Conservation (phyloP, 2,797 vertebrate species). For the Clarias pachynema region DNA sequence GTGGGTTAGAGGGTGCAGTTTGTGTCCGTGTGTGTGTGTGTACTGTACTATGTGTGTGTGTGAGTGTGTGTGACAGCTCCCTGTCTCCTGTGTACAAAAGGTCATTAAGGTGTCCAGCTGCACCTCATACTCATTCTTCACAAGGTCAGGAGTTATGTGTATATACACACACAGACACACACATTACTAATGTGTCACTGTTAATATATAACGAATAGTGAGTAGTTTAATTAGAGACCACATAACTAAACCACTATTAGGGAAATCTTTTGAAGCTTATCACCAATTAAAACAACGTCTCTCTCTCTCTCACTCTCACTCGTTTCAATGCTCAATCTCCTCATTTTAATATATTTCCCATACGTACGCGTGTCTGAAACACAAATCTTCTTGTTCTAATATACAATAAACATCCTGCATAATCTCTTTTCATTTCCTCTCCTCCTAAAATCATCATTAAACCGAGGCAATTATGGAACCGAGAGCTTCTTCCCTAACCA, state of each 20-base stretch:
- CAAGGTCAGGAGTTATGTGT: constrained; percentile 54
- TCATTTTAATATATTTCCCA: neutral
- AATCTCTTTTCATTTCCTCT: constrained; percentile 37
- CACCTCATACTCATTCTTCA: constrained; percentile 59
- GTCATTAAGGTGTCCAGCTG: constrained; percentile 64
- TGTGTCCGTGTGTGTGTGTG: constrained; percentile 3
- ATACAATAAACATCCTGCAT: constrained; percentile 37
- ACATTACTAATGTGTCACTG: constrained; percentile 42
- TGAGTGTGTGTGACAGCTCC: neutral
- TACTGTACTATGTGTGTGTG: constrained; percentile 3
- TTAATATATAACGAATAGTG: constrained; percentile 28
- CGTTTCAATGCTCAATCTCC: neutral
- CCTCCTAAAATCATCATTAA: constrained; percentile 63
- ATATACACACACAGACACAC: constrained; percentile 28
- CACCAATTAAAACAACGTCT: neutral
- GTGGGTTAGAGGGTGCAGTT: constrained; percentile 1
- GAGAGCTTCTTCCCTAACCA: constrained; percentile 41
- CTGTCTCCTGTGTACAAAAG: constrained; percentile 57
- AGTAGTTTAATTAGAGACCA: constrained; percentile 31
- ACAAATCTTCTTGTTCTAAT: constrained; percentile 8
- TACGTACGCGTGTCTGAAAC: neutral
- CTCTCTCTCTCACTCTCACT: neutral
- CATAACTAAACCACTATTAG: constrained; percentile 30
- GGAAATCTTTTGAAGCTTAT: neutral
- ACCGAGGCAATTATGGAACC: constrained; percentile 58